Evolutionary conservation across 2,888 invertebrate species (phyloP), one percentile per base, ranked within the genome.

Genomic region (Rhamphomyia laevipes): DNA sequence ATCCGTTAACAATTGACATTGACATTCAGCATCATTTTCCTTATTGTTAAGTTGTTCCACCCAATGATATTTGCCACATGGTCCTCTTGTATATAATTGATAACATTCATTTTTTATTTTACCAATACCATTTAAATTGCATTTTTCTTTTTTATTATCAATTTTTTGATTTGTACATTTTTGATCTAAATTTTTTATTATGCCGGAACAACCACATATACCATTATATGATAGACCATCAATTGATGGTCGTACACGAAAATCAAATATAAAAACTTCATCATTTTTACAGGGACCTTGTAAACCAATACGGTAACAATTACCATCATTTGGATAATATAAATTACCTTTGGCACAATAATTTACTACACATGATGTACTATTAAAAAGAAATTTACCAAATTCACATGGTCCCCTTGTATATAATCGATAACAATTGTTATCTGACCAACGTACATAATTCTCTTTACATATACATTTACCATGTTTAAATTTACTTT

Each of bases 221-320:
- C 89, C 90, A 58, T 86, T 85, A 65, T 86, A 87, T 43, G 86
- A 85, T 42, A 88, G 77, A 0, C 88, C 89, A 59, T 88, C 87
- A 2, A 87, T 62, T 0, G 86, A 85, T 0, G 86, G 86, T 2
- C 86, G 70, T 0, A 84, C 81, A 17, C 81, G 82, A 60, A 86
- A 84, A 70, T 90, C 89, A 64, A 86, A 90, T 0, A 87, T 79
- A 4, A 90, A 82, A 10, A 88, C 78, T 61, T 84, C 81, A 2
- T 84, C 81, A 7, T 71, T 65, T 0, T 77, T 73, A 58, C 90
- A 90, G 0, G 89, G 88, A 23, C 86, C 89, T 27, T 77, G 77
- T 0, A 82, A 76, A 1, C 89, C 89, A 11, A 88, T 83, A 48
- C 82, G 76, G 71, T 86, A 86, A 66, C 90, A 90, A 1, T 80